Evolutionary conservation across 2,113 vertebrate genomes (phyloP).

Genomic region (Myodes glareolus): DNA sequence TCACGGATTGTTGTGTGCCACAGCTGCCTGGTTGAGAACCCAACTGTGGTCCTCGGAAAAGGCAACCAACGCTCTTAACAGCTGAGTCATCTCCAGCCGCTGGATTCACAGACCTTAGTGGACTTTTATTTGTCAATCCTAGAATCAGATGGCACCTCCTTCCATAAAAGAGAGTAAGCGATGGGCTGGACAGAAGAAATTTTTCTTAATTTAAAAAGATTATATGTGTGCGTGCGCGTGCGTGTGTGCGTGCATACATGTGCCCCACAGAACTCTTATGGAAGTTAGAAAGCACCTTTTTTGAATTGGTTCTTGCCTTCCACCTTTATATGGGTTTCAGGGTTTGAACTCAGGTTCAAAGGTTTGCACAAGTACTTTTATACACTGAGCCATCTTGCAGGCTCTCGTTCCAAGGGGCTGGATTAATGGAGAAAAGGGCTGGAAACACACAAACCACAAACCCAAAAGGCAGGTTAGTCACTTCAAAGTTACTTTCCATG

Average conservation of each 20-base stretch:
- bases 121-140: neutral
- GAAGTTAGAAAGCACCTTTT: neutral
- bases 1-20: neutral
- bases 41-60: neutral
- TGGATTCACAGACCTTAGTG: neutral
- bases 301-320: neutral
- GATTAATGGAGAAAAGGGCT: neutral
- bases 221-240: rapidly evolving
- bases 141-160: neutral
- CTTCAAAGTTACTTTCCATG: neutral
- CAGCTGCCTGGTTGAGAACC: neutral
- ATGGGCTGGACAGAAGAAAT: neutral
- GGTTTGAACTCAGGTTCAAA: neutral
- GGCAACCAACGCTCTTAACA: neutral
- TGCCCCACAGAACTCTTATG: neutral
- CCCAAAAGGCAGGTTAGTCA: neutral
- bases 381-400: neutral
- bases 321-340: neutral
- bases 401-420: neutral
- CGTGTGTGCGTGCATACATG: neutral
- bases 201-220: neutral
- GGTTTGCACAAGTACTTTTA: neutral
- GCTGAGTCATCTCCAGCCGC: neutral
- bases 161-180: neutral
- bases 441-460: neutral